These are phyloP conservation scores for Mustela lutreola DNA, from an alignment of 2,113 vertebrate genomes.

Conservation along the genomic window DNA sequence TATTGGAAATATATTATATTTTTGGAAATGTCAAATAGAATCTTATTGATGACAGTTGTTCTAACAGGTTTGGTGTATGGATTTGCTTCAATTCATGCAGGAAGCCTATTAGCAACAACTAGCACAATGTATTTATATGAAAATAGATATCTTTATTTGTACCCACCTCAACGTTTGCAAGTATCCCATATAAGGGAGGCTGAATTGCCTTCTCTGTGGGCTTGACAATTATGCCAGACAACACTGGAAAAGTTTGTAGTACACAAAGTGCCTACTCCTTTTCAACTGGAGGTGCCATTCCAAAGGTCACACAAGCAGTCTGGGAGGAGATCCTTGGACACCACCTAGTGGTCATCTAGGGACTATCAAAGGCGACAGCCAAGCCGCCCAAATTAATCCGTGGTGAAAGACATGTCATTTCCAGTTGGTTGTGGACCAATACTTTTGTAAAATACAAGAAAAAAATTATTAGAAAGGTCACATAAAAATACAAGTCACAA, in stretches of 20 bases:
- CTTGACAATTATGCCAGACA: not conserved
- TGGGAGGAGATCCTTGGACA: not conserved
- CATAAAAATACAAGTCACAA: not conserved
- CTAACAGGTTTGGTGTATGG: not conserved
- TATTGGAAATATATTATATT: not conserved
- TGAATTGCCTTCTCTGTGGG: not conserved
- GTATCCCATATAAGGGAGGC: not conserved
- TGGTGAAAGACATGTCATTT: not conserved
- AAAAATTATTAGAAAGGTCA: conserved; percentile 7
- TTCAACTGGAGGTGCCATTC: not conserved
- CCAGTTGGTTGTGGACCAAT: not conserved
- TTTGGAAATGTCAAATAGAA: not conserved
- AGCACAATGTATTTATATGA: not conserved
- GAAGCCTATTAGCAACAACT: not conserved
- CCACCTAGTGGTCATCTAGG: conserved; percentile 68
- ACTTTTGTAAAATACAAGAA: conserved; percentile 18
- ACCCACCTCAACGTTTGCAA: not conserved
- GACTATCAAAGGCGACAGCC: not conserved
- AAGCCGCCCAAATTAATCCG: not conserved
- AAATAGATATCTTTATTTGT: not conserved
- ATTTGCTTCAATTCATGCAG: not conserved
- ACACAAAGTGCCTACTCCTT: not conserved
- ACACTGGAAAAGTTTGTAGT: not conserved
- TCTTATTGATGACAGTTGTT: not conserved
- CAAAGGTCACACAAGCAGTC: rapidly evolving